Evolutionary conservation across 2,113 vertebrate genomes (phyloP), one percentile per base, ranked within the genome.

Genomic region (Piprites chloris): DNA sequence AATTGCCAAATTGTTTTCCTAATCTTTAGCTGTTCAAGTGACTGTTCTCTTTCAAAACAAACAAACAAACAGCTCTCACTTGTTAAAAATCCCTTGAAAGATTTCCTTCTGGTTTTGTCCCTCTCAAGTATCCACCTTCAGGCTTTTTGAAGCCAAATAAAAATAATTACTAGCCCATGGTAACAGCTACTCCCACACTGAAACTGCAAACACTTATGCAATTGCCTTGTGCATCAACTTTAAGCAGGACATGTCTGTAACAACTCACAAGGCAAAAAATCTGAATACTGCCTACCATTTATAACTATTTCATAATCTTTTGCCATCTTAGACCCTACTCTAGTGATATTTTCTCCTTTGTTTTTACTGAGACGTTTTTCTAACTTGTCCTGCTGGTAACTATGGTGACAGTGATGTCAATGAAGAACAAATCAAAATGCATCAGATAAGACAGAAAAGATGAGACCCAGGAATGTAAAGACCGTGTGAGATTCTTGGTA

Each of bases 331-430:
- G 59, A 74, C 41, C 65, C 12, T 28, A 33, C 32, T 41, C 12
- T 68, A 71, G 19, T 26, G 52, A 75, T 61, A 90, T 96, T 92
- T 96, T 32, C 86, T 59, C 61, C 61, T 95, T 84, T 92, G 83
- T 93, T 97, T 95, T 78, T 72, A 72, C 79, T 21, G 56, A 92
- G 93, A 65, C 0, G 1, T 75, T 87, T 90, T 62, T 78, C 52
- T 52, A 75, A 85, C 81, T 92, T 92, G 59, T 86, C 81, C 71
- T 76, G 55, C 69, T 92, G 92, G 89, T 97, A 96, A 74, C 93
- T 94, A 93, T 92, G 93, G 92, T 91, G 91, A 96, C 71, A 78
- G 59, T 90, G 85, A 90, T 89, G 61, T 72, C 76, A 92, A 46
- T 0, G 50, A 85, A 76, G 77, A 85, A 39, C 24, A 83, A 89